phyloP scores from a whole-genome alignment of 2,797 vertebrate species.

The Anguilla marmorata region DNA sequence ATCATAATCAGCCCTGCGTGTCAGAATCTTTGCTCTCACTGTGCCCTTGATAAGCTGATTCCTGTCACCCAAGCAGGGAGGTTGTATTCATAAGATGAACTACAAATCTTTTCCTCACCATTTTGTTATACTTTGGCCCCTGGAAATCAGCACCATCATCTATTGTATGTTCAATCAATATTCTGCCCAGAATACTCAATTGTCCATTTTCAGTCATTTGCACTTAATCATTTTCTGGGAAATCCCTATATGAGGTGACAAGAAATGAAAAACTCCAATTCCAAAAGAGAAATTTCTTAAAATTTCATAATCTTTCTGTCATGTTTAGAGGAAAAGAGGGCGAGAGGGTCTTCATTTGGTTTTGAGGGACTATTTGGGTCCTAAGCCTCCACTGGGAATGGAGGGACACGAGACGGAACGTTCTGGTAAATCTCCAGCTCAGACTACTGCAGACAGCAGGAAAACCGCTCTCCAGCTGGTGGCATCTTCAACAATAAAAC shows the following conservation, averaged over 20 bases:
- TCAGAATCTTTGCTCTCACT: not conserved
- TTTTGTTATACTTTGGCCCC: not conserved
- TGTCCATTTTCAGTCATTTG: not conserved
- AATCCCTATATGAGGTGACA: not conserved
- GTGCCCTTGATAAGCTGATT: not conserved
- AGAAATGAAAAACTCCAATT: slow-evolving; percentile 37
- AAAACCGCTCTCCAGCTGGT: slow-evolving; percentile 47
- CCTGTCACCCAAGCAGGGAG: not conserved
- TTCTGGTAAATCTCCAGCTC: slow-evolving; percentile 50
- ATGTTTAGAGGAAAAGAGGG: slow-evolving; percentile 51
- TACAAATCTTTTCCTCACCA: not conserved
- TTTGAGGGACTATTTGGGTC: slow-evolving; percentile 54
- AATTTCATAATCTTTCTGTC: slow-evolving; percentile 56
- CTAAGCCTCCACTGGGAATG: slow-evolving; percentile 50
- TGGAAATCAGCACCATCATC: not conserved
- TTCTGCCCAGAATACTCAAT: not conserved
- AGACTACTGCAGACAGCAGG: slow-evolving; percentile 50
- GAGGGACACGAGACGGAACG: slow-evolving; percentile 39
- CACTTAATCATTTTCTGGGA: not conserved
- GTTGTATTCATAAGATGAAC: not conserved
- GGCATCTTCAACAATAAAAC: slow-evolving; percentile 30
- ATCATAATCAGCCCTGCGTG: not conserved
- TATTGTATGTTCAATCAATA: not conserved
- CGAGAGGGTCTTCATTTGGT: slow-evolving; percentile 68
- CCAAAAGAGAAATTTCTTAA: slow-evolving; percentile 48